These are phyloP conservation scores for Eolophus roseicapilla DNA, from an alignment of 2,113 vertebrate species.

Conservation along the genomic window DNA sequence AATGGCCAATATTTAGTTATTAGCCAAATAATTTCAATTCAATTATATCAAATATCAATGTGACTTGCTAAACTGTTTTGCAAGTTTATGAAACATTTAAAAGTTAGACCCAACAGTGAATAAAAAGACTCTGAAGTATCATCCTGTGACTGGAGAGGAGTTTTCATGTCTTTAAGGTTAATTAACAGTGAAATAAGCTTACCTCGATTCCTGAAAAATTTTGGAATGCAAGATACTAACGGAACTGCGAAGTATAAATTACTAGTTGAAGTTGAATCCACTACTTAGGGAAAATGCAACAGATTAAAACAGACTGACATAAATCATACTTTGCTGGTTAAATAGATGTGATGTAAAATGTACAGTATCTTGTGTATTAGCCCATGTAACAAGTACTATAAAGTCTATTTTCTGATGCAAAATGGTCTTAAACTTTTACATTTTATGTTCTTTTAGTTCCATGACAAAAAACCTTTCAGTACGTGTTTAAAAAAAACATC, in stretches of 20 bases:
- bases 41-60: not conserved
- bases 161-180: not conserved
- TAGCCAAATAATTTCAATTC: not conserved
- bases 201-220: not conserved
- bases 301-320: not conserved
- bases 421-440: not conserved
- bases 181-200: not conserved
- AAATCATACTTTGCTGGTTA: not conserved
- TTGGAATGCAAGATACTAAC: not conserved
- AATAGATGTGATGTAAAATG: not conserved
- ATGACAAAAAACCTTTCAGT: not conserved
- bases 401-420: not conserved
- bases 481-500: not conserved
- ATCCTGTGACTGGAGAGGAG: not conserved
- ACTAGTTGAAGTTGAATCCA: not conserved
- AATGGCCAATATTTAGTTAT: not conserved
- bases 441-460: not conserved
- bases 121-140: not conserved
- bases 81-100: not conserved
- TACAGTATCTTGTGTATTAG: not conserved
- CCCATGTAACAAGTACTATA: not conserved
- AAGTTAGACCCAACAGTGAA: not conserved
- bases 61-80: not conserved
- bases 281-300: not conserved
- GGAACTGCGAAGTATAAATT: not conserved